phyloP scores from a whole-genome alignment of 2,888 invertebrate species.

The Cheilosia grossa region DNA sequence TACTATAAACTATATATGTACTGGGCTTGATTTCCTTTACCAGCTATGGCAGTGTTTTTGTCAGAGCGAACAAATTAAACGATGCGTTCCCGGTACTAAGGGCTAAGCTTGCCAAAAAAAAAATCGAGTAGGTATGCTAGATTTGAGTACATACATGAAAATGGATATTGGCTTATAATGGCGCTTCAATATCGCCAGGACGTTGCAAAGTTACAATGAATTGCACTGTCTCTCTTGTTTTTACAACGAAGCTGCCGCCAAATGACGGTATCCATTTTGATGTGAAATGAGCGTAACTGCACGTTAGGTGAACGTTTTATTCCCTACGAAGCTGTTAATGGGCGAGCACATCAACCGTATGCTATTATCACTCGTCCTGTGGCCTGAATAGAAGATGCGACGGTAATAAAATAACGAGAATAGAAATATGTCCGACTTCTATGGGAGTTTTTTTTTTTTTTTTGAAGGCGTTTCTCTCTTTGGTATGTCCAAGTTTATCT shows the following conservation, averaged over 20 bases:
- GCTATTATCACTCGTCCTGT: neutral
- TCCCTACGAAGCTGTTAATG: slow-evolving; percentile 22
- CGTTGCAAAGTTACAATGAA: slow-evolving; percentile 52
- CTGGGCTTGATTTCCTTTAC: slow-evolving; percentile 58
- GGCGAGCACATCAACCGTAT: neutral
- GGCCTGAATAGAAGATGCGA: neutral
- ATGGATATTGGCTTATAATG: slow-evolving; percentile 68
- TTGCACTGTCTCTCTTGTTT: slow-evolving; percentile 55
- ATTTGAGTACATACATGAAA: slow-evolving; percentile 52
- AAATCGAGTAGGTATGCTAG: slow-evolving; percentile 36
- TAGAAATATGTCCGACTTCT: neutral
- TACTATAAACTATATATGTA: slow-evolving; percentile 80
- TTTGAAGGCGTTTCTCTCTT: neutral
- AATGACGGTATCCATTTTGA: slow-evolving; percentile 59
- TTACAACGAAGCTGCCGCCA: slow-evolving; percentile 66
- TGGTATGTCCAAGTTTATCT: no score
- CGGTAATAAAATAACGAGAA: neutral
- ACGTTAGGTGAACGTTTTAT: slow-evolving; percentile 27
- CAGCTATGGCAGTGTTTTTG: slow-evolving; percentile 53
- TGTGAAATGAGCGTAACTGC: slow-evolving; percentile 57
- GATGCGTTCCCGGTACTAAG: slow-evolving; percentile 59
- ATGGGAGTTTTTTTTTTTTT: neutral
- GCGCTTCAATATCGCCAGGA: slow-evolving; percentile 68
- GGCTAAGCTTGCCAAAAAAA: slow-evolving; percentile 61
- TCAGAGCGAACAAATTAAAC: slow-evolving; percentile 42